Base-by-base conservation (phyloP, 2,888 invertebrate species). In the Eumacrocentrus americanus region DNA sequence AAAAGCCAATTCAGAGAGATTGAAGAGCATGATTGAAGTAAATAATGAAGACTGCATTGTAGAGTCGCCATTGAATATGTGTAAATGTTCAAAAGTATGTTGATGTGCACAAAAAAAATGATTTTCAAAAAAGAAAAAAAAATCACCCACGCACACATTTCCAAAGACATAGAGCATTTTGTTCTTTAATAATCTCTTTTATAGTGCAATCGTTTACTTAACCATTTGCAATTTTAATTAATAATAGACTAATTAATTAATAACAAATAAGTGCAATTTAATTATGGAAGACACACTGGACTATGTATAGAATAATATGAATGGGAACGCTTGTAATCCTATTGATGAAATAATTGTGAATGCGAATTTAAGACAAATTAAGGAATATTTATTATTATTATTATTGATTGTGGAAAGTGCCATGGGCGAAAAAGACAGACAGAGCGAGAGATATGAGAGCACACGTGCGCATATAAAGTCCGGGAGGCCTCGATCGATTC, bases 401-500 rank as follows among this genome's bases (percentile, higher is more conserved):
- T 51, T 37, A 51, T 18, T 51, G 18, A 20, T 51, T 18, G 12
- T 51, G 51, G 20, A 35, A 7, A 40, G 20, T 38, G 23, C 20
- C 25, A 29, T 14, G 50, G 23, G 50, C 18, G 18, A 44, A 18
- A 34, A 42, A 18, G 11, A n/a, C n/a, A n/a, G 23, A 20, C 16
- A n/a, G 25, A 53, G 35, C 9, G 29, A 29, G 29, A 29, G 29
- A 4, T 29, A 29, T 29, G 29, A 29, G 29, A 4, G 9, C 29
- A 29, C 23, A 44, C 25, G 22, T 29, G 37, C 52, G 40, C 40
- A 44, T 51, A 16, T n/a, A 25, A 9, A 44, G 34, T 50, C 52
- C 60, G 53, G 60, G 53, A 46, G 44, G 37, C 55, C 56, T 64
- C 56, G 50, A 64, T 63, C 57, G 64, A 46, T 52, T 58, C 18